Percentiles rank a stretch among this genome's conserved stretches.
phyloP scores from a whole-genome alignment of 2,888 invertebrate genomes.

The Drosophila neotestacea region DNA sequence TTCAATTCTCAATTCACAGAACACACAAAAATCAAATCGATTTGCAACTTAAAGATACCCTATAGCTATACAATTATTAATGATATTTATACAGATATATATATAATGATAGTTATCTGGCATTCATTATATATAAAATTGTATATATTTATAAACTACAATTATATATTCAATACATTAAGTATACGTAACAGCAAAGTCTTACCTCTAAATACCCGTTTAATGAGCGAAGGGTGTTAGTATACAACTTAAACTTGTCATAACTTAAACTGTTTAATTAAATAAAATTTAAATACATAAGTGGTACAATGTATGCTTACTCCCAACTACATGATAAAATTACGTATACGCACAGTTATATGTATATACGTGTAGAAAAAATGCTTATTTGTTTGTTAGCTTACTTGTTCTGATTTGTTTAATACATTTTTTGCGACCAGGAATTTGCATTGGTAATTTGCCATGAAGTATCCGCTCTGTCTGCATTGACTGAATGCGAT shows the following conservation, averaged over 20 bases:
- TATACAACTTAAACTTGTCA: neutral
- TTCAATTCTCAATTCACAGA: constrained; percentile 34
- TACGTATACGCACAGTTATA: constrained; percentile 29
- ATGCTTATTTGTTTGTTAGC: constrained; percentile 7
- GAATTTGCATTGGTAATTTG: constrained; percentile 58
- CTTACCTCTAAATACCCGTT: too few relatives aligned
- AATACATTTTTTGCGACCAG: constrained; percentile 26
- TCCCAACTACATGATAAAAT: constrained; percentile 14
- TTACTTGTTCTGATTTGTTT: constrained; percentile 26
- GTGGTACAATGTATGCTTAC: constrained; percentile 1
- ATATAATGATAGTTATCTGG: neutral
- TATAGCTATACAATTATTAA: neutral
- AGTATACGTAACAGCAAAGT: neutral
- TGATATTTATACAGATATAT: neutral
- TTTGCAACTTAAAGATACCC: constrained; percentile 31
- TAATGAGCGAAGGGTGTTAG: neutral
- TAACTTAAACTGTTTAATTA: neutral
- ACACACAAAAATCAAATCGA: constrained; percentile 6
- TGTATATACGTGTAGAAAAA: constrained; percentile 1
- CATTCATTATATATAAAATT: neutral
- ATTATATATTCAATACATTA: constrained; percentile 1
- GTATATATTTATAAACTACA: neutral
- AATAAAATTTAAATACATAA: neutral
- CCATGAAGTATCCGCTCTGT: constrained; percentile 50
- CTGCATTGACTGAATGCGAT: constrained; percentile 29